Percentiles rank a stretch among this genome's conserved stretches.
These are phyloP conservation scores for Tiaroga cobitis DNA, from an alignment of 2,797 vertebrate genomes.

Conservation along the genomic window DNA sequence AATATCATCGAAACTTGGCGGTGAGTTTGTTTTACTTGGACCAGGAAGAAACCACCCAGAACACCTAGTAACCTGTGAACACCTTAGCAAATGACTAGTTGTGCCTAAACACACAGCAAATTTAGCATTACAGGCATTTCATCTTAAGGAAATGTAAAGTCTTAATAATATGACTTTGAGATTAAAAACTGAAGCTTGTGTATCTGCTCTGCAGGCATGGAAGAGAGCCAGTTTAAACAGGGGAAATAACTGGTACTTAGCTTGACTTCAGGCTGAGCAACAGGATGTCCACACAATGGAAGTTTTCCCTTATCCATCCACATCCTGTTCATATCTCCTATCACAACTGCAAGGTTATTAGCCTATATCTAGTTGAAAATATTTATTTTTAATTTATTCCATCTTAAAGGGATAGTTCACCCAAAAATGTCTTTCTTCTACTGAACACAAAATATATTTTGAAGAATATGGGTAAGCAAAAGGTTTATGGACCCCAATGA, in stretches of 20 bases:
- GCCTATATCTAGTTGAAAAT: background rate
- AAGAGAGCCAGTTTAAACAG: background rate
- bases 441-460: background rate
- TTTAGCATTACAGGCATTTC: background rate
- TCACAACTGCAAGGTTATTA: background rate
- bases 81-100: background rate
- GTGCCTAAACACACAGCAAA: background rate
- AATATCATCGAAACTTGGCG: background rate
- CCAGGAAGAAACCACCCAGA: background rate
- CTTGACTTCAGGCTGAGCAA: constrained; percentile 33
- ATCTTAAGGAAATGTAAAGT: background rate
- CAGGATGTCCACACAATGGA: constrained; percentile 61
- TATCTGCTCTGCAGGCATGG: background rate
- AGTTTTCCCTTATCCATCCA: constrained; percentile 34
- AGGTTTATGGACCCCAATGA: background rate
- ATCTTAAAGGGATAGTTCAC: background rate
- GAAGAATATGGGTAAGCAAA: background rate
- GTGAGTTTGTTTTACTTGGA: background rate
- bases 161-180: constrained; percentile 1
- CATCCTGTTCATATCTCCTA: constrained; percentile 44
- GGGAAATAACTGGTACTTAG: background rate
- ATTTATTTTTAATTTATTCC: background rate
- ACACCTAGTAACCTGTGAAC: background rate
- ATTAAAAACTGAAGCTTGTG: background rate
- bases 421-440: background rate